A percentile compares a stretch with the other conserved stretches of the same genome.
phyloP scores from a whole-genome alignment of 2,113 vertebrate genomes.

The Hipposideros armiger region DNA sequence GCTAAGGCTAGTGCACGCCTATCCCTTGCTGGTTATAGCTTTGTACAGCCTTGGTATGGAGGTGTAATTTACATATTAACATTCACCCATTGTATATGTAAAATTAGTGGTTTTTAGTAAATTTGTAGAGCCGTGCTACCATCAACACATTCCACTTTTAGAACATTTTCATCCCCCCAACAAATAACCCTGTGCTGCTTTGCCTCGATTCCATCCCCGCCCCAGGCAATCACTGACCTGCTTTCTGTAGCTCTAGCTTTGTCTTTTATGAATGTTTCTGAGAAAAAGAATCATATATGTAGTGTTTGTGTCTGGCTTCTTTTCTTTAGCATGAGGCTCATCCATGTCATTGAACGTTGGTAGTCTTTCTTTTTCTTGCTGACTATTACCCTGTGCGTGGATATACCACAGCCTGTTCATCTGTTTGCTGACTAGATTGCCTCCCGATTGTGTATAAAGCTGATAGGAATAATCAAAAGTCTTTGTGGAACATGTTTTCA shows the following conservation, averaged over 20 bases:
- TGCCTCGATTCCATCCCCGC: neutral
- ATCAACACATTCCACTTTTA: neutral
- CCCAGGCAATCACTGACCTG: neutral
- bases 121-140: neutral
- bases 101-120: neutral
- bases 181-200: too few species aligned
- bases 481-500: neutral
- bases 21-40: neutral
- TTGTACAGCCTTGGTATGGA: neutral
- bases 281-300: neutral
- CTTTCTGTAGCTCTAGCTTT: neutral
- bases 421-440: neutral
- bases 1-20: too few species aligned
- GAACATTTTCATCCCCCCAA: neutral
- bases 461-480: neutral
- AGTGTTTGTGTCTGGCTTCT: neutral
- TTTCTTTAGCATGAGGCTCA: neutral
- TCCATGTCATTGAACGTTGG: accelerated
- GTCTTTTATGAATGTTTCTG: neutral
- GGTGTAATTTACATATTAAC: neutral
- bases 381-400: too few species aligned
- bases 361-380: neutral
- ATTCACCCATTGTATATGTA: neutral
- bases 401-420: neutral
- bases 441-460: neutral